A percentile compares a stretch with the other conserved stretches of the same genome.
Evolutionary conservation across 1,140 invertebrate genomes (phyloP).

Genomic region (Drosophila nasuta): DNA sequence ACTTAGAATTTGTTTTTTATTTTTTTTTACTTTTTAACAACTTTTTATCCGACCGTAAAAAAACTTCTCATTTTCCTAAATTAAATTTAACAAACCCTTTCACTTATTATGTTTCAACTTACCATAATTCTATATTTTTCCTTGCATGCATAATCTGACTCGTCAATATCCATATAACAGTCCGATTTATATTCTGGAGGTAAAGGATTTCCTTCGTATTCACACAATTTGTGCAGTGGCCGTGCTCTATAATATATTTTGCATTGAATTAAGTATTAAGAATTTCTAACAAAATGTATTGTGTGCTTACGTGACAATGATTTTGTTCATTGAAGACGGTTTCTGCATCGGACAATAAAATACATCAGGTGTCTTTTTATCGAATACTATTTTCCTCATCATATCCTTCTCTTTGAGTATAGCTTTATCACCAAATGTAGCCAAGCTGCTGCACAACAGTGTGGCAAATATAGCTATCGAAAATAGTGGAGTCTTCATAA

Average conservation of each 20-base stretch:
- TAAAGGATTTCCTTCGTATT: constrained; percentile 89
- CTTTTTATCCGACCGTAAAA: constrained; percentile 1
- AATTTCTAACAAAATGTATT: not conserved
- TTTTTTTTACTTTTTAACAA: too few relatives aligned
- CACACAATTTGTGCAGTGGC: constrained; percentile 90
- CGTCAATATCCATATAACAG: constrained; percentile 93
- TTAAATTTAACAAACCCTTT: constrained; percentile 19
- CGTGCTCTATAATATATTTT: constrained; percentile 86
- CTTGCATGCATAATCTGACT: constrained; percentile 92
- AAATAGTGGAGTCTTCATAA: constrained; percentile 26
- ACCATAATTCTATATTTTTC: constrained; percentile 94
- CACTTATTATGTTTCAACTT: constrained; percentile 59
- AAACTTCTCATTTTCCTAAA: constrained; percentile 4
- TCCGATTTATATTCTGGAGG: constrained; percentile 92
- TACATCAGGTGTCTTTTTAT: constrained; percentile 92
- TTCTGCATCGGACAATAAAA: constrained; percentile 94
- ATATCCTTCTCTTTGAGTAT: constrained; percentile 88
- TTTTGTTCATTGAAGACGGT: constrained; percentile 89
- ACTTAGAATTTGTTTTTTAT: too few relatives aligned
- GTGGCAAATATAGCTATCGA: constrained; percentile 18
- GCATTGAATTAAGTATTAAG: not conserved
- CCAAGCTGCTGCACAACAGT: constrained; percentile 36
- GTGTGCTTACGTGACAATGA: constrained; percentile 87
- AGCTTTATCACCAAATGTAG: constrained; percentile 50
- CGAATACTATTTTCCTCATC: constrained; percentile 92